Evolutionary conservation across 2,113 vertebrate genomes (phyloP).

Genomic region (Oreochromis tanganicae): DNA sequence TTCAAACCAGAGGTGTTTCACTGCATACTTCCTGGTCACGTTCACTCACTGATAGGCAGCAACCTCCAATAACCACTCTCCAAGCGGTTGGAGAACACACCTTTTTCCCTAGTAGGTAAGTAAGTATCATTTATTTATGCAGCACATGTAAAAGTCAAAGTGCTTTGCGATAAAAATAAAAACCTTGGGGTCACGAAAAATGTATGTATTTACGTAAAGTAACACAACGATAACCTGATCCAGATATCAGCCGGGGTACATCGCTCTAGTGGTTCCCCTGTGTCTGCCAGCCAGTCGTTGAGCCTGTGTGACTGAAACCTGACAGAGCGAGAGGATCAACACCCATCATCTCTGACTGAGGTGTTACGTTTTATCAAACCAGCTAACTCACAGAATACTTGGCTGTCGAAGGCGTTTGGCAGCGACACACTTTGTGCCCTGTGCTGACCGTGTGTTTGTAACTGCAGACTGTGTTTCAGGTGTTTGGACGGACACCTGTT

Average conservation of each 20-base stretch:
- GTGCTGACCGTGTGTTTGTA: not conserved
- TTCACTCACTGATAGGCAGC: not conserved
- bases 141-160: not conserved
- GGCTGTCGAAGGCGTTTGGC: not conserved
- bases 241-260: not conserved
- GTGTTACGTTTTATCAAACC: not conserved
- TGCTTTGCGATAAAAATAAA: not conserved
- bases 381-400: not conserved
- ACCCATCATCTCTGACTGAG: not conserved
- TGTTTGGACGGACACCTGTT: not conserved
- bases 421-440: not conserved
- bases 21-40: not conserved
- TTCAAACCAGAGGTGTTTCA: not conserved
- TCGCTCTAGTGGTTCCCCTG: not conserved
- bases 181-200: not conserved
- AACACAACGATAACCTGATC: not conserved
- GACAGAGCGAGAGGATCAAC: not conserved
- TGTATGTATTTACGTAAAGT: not conserved
- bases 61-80: not conserved
- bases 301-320: not conserved
- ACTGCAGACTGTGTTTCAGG: not conserved
- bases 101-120: not conserved
- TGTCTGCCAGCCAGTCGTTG: not conserved
- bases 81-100: not conserved
- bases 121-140: not conserved